Evolutionary conservation across 2,797 vertebrate species (phyloP), one percentile per base, ranked within the genome.

Genomic region (Lepus townsendii): DNA sequence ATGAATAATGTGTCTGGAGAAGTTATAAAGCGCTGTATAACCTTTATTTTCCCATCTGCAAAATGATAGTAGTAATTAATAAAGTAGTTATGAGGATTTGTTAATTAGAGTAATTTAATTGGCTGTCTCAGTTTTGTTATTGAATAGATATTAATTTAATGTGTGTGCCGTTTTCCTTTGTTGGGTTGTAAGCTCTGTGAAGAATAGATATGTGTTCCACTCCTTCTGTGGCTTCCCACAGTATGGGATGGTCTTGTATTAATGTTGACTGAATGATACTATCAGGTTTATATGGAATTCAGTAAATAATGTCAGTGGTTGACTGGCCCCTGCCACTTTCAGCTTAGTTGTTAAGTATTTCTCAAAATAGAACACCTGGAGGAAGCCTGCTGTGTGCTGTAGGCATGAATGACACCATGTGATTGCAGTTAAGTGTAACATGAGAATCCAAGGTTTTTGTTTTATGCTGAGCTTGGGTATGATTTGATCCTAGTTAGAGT

Each of bases 401-500:
- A 84, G 79, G n/a, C 13, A 38, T 63, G 32, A 60, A 63, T 78
- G 62, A 4, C 30, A 6, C n/a, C n/a, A 32, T 92, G 52, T 92
- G 79, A 80, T 77, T 87, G 82, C 90, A 84, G 82, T 69, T 78
- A 93, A 83, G 66, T 22, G 57, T 92, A 94, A 86, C 57, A 83
- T 71, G 94, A 93, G 68, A 82, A 88, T 54, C 57, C 68, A 87
- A 22, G 52, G 52, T 52, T 93, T 95, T 91, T 96, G 69, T 93
- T 95, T 95, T 90, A 84, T 94, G 76, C 83, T 91, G 83, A 96
- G 76, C 63, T 95, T 92, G 86, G 92, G 72, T 91, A 2, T 88
- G 54, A 87, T 93, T 95, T 95, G 92, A 93, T 93, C 57, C 92
- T 78, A 82, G 75, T 93, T 95, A 94, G 88, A 93, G n/a, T 94